A percentile compares a stretch with the other conserved stretches of the same genome.
These are phyloP conservation scores for Sminthopsis crassicaudata DNA, from an alignment of 2,113 vertebrate genomes.

Conservation along the genomic window DNA sequence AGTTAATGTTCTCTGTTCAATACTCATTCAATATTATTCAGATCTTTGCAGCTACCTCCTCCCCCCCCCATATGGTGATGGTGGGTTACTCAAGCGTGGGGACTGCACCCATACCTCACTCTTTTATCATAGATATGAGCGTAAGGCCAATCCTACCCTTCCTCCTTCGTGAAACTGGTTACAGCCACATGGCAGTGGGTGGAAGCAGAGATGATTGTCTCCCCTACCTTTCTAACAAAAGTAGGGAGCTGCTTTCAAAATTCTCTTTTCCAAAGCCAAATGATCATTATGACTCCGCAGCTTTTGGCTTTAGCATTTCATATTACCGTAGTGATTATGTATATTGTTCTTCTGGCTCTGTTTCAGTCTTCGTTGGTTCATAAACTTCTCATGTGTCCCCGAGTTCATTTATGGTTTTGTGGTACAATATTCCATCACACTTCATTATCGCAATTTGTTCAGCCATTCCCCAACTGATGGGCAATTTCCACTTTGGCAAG, in stretches of 20 bases:
- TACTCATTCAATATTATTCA: neutral
- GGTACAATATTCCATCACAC: neutral
- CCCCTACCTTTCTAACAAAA: neutral
- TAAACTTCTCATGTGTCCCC: neutral
- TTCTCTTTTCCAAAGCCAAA: neutral
- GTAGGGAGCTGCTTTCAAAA: neutral
- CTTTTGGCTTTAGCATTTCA: neutral
- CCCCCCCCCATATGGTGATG: neutral
- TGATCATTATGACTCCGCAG: neutral
- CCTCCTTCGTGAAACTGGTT: neutral
- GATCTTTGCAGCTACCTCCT: neutral
- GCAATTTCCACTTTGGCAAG: neutral
- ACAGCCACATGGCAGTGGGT: neutral
- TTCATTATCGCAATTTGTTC: neutral
- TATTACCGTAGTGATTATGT: neutral
- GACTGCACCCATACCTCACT: neutral
- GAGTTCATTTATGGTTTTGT: neutral
- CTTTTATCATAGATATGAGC: neutral
- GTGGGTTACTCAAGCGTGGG: neutral
- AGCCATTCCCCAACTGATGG: neutral
- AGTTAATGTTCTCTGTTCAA: too few relatives aligned
- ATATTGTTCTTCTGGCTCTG: neutral
- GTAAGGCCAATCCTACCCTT: neutral
- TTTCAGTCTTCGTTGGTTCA: neutral
- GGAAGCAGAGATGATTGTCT: neutral